Conservation (phyloP, 2,888 invertebrate genomes). For the Frankliniella intonsa region DNA sequence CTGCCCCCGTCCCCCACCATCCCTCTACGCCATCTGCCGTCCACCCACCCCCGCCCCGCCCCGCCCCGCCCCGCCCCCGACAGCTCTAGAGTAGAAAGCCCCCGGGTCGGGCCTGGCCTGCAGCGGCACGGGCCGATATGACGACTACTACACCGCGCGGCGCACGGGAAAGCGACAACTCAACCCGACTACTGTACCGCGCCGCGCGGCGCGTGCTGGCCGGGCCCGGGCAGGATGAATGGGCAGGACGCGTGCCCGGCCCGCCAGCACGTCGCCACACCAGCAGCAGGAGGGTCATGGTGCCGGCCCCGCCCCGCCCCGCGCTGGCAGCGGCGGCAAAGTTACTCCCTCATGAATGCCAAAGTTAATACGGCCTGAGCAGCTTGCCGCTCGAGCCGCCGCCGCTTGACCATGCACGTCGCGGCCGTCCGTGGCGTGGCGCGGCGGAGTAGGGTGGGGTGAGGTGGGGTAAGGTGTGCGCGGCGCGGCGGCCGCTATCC, state of each 20-base stretch:
- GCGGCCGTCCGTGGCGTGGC: no score
- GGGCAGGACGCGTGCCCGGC: no score
- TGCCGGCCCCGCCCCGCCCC: neutral
- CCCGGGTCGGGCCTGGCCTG: neutral
- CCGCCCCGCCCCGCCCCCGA: neutral
- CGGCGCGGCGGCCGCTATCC: neutral
- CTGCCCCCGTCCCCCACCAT: no score
- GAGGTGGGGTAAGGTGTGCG: neutral
- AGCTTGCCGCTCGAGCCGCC: neutral
- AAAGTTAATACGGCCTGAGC: neutral
- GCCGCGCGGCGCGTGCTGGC: no score
- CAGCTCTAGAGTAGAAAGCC: neutral
- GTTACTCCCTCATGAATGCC: neutral
- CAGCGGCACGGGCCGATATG: neutral
- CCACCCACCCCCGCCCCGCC: neutral
- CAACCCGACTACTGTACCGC: no score
- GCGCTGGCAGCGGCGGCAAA: neutral
- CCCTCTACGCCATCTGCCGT: neutral
- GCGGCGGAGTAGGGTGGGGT: no score
- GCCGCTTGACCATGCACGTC: no score
- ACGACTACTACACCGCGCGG: no score
- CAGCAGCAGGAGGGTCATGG: no score
- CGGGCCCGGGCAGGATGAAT: no score
- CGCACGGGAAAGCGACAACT: no score
- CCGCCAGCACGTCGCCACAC: no score